Percentiles rank a stretch among this genome's conserved stretches.
These are phyloP conservation scores for Spodoptera picta DNA, from an alignment of 2,888 invertebrate genomes.

Conservation along the genomic window DNA sequence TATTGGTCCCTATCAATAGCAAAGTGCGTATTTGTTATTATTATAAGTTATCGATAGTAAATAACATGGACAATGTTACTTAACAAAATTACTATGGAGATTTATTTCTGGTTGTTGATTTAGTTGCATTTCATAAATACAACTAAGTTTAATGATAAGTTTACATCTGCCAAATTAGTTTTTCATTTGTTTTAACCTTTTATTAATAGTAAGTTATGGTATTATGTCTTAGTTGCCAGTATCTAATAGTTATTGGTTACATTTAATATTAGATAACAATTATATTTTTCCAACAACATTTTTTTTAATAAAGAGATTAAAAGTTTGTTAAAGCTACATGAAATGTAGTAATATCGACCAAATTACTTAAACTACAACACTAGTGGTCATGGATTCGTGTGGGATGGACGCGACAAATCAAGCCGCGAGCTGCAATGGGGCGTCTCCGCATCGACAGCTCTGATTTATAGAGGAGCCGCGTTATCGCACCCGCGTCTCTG, in stretches of 20 bases:
- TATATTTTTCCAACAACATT: no score
- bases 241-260: no score
- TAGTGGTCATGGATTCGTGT: constrained; percentile 70
- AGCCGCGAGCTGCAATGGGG: constrained; percentile 82
- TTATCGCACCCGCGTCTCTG: constrained; percentile 74
- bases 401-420: constrained; percentile 87
- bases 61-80: constrained; percentile 23
- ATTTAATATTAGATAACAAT: no score
- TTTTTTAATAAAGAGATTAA: no score
- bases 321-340: background rate
- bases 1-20: constrained; percentile 73
- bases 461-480: constrained; percentile 84
- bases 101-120: no score
- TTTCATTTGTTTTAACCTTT: no score
- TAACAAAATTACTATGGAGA: no score
- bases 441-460: constrained; percentile 86
- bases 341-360: constrained; percentile 19
- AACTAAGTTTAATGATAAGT: no score
- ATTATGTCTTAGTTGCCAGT: no score
- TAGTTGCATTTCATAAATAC: no score
- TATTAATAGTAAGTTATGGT: no score
- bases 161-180: no score
- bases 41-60: background rate
- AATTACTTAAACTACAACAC: constrained; percentile 39
- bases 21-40: constrained; percentile 39